Evolutionary conservation across 35 echinoderm and acorn worm species (phyloP), one percentile per base, ranked within the genome.

Genomic region (Ophiothrix spiculata): DNA sequence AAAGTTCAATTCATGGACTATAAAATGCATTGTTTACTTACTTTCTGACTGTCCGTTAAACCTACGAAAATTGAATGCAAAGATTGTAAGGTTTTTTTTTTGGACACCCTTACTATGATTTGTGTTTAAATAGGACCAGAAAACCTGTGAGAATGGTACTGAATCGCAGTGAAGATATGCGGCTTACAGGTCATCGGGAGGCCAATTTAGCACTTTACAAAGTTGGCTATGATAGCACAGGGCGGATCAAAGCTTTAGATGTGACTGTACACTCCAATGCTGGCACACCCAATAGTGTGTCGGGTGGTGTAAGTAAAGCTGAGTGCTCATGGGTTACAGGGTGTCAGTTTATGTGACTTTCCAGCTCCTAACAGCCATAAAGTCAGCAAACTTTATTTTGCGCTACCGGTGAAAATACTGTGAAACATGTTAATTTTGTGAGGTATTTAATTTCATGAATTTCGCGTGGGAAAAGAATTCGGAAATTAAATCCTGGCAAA

Each of bases 161-260:
- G 60, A 69, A n/a, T 69, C 60, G 60, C 2, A 69, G 60, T 69
- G 60, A 69, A n/a, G 60, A 69, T n/a, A 69, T 69, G 60, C 60
- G 60, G 4, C 60, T 69, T 15, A 69, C 60, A n/a, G 60, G 60
- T 4, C 60, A 69, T 28, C 4, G 60, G 25, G 60, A 69, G 23
- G 17, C 10, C 6, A 69, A 15, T 28, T 2, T 69, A 25, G 60
- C 60, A 12, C 8, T 25, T 1, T 69, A 69, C 60, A 69, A 69
- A 69, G 60, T 69, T 25, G 60, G 60, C 17, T 69, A 28, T 28
- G 60, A 69, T 69, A 25, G 29, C 29, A 69, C 60, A 15, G 60
- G 60, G 10, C 17, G 29, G 23, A 69, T 69, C 8, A 69, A 69
- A 28, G 60, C 60, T 1, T 25, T 69, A 25, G 60, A 69, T 25